Evolutionary conservation across 2,113 vertebrate species (phyloP).

Genomic region (Gobius niger): DNA sequence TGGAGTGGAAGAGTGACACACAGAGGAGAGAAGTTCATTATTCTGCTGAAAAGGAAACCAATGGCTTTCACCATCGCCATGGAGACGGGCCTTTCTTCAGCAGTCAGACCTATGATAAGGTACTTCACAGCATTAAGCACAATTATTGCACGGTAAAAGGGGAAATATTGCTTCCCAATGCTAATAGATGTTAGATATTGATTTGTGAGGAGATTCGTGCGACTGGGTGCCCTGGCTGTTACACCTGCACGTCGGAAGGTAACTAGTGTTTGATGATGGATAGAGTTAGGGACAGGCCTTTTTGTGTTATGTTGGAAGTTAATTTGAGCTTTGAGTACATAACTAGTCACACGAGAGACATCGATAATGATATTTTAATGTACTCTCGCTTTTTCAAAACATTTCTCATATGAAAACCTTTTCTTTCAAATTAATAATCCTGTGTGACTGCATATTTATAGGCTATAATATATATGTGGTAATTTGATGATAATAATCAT

Average conservation of each 20-base stretch:
- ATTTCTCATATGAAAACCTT: neutral
- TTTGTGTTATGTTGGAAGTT: constrained; percentile 8
- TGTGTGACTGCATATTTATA: too few relatives aligned
- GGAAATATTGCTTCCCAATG: constrained; percentile 79
- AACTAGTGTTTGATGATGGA: constrained; percentile 34
- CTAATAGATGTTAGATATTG: constrained; percentile 80
- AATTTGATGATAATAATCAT: constrained; percentile 21
- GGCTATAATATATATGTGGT: too few relatives aligned
- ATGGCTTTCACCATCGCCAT: constrained; percentile 81
- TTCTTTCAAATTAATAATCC: too few relatives aligned
- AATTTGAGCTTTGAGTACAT: neutral
- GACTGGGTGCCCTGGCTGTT: constrained; percentile 57
- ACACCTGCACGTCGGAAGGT: constrained; percentile 48
- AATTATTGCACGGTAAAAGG: constrained; percentile 78
- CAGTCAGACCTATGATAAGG: constrained; percentile 79
- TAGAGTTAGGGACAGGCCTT: constrained; percentile 25
- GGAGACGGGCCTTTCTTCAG: constrained; percentile 78
- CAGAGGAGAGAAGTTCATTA: constrained; percentile 83
- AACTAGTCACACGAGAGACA: neutral
- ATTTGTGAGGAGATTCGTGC: constrained; percentile 68
- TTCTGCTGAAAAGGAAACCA: constrained; percentile 81
- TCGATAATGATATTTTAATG: neutral
- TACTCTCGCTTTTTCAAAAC: neutral
- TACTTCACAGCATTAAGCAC: constrained; percentile 79
- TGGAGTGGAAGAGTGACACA: constrained; percentile 79